A percentile compares a stretch with the other conserved stretches of the same genome.
Conservation (phyloP, 2,888 invertebrate genomes). For the Leptothorax acervorum region DNA sequence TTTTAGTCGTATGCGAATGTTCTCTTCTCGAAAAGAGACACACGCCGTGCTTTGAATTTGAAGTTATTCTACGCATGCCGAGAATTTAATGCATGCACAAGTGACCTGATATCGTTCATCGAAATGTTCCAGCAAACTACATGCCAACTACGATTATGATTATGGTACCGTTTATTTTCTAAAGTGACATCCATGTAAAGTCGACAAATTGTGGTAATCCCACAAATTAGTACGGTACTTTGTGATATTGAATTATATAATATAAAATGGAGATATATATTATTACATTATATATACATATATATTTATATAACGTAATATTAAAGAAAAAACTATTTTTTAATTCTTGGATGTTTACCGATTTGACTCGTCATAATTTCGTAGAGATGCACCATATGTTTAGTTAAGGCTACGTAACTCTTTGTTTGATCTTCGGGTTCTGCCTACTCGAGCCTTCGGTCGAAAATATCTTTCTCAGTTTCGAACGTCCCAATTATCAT, state of each 20-base stretch:
- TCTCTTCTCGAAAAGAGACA: slow-evolving; percentile 26
- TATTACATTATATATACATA: neutral
- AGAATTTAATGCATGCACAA: slow-evolving; percentile 34
- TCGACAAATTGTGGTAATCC: neutral
- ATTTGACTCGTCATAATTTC: neutral
- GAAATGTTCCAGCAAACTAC: slow-evolving; percentile 35
- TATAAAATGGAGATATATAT: neutral
- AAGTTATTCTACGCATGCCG: slow-evolving; percentile 39
- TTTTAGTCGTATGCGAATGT: slow-evolving; percentile 30
- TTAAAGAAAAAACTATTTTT: neutral
- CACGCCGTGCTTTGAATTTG: slow-evolving; percentile 38
- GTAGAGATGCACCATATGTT: neutral
- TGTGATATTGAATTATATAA: neutral
- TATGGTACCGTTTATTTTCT: neutral
- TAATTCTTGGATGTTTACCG: neutral
- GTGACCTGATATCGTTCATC: slow-evolving; percentile 42
- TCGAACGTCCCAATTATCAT: slow-evolving; percentile 52
- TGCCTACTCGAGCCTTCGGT: neutral
- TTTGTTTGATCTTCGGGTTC: neutral
- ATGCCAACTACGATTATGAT: slow-evolving; percentile 32
- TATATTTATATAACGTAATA: neutral
- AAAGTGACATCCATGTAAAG: neutral
- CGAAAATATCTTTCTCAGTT: neutral
- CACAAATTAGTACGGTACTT: neutral
- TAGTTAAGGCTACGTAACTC: neutral